Evolutionary conservation across 2,113 vertebrate species (phyloP).

Genomic region (Lophotis ruficrista): DNA sequence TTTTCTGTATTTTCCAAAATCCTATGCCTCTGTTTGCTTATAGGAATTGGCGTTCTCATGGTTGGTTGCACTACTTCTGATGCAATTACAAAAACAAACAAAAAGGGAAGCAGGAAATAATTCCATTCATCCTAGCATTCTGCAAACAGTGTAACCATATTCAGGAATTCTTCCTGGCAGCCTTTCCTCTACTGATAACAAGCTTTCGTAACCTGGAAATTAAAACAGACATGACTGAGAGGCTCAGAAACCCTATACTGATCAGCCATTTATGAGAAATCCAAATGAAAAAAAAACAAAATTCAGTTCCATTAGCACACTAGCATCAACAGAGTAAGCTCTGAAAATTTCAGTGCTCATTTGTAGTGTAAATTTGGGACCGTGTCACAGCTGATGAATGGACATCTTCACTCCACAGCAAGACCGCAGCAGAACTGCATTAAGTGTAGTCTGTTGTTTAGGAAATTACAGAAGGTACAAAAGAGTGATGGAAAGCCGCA

Average conservation of each 20-base stretch:
- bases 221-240: background rate
- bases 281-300: background rate
- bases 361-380: background rate
- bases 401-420: constrained; percentile 6
- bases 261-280: background rate
- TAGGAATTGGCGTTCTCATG: background rate
- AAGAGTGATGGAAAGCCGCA: background rate
- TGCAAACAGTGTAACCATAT: background rate
- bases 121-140: background rate
- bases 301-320: background rate
- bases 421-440: background rate
- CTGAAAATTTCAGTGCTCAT: constrained; percentile 28
- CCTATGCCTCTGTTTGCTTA: background rate
- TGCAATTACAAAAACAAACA: constrained; percentile 26
- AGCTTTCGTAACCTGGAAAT: background rate
- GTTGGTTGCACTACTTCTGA: background rate
- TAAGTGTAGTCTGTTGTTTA: background rate
- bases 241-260: background rate
- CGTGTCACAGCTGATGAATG: background rate
- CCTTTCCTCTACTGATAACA: background rate
- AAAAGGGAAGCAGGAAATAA: constrained; percentile 4
- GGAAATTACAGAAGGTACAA: background rate
- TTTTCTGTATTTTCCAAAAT: background rate
- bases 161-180: background rate
- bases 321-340: background rate